Base-by-base conservation (phyloP, 1,140 invertebrate species). In the Drosophila navojoa region DNA sequence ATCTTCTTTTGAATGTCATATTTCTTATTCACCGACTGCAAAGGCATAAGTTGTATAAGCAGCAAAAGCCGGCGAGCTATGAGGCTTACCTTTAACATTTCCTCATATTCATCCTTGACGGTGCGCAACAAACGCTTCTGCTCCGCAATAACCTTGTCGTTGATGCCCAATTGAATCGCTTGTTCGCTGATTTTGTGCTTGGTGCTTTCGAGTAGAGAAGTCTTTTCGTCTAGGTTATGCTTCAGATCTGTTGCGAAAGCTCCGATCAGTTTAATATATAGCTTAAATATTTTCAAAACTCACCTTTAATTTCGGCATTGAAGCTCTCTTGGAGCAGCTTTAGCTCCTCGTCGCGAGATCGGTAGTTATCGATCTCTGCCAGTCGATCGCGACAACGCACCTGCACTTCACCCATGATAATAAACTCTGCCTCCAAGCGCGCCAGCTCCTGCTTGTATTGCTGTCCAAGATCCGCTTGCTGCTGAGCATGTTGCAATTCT, bases 1-100 rank as follows among this genome's bases (percentile, higher is more conserved):
- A 96, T 95, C 27, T 94, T 93, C 77, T 95, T 93, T 75, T 96
- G 94, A 5, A 94, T 93, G 55, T 94, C 93, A 85, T 96, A 96
- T 86, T 96, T 96, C 47, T 95, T 95, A 78, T 95, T 95, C 2
- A 96, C 93, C 3, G 95, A 94, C 90, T 94, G 40, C 4, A 76
- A 76, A 6, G 55, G 16, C 13, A 45, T 47, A 40, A n/a, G n/a
- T 10, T 16, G 4, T 40, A 10, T 2, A 16, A 49, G 44, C 7
- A 13, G 25, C 42, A 16, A 10, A 5, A 25, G 15, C 11, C 27
- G 4, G 25, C 3, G n/a, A 15, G 27, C 2, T 25, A 7, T 67
- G 7, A 27, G 27, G 35, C 70, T 52, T 72, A 94, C 93, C 90
- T 93, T 93, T 29, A 94, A 90, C 81, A 92, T 89, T 78, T 93